phyloP scores from a whole-genome alignment of 2,888 invertebrate species.

The Leucozona laternaria region DNA sequence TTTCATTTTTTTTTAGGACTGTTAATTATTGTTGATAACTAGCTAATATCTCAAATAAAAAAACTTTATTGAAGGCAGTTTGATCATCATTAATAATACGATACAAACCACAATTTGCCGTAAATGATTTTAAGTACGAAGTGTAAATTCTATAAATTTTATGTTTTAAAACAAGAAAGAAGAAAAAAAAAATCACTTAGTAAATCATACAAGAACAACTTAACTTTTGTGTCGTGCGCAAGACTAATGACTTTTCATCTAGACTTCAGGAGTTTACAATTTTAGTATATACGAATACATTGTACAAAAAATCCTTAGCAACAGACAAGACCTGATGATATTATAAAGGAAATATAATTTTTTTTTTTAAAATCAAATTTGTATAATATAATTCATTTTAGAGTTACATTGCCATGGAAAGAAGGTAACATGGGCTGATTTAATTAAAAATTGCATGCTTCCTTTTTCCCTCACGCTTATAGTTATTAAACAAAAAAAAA shows the following conservation, averaged over 20 bases:
- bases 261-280: not conserved
- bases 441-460: not conserved
- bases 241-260: conserved; percentile 7
- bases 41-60: not conserved
- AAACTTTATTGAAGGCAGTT: not conserved
- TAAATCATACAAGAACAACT: not conserved
- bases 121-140: not conserved
- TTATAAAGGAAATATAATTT: not conserved
- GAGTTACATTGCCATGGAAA: not conserved
- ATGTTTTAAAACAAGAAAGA: not conserved
- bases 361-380: not conserved
- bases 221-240: not conserved
- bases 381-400: not conserved
- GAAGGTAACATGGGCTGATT: not conserved
- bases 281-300: conserved; percentile 2
- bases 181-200: not conserved
- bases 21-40: not conserved
- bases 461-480: not conserved
- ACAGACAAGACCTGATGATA: not conserved
- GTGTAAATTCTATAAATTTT: not conserved
- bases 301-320: conserved; percentile 19
- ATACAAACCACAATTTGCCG: not conserved
- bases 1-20: not conserved
- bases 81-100: not conserved
- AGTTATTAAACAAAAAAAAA: not conserved